A percentile compares a stretch with the other conserved stretches of the same genome.
Evolutionary conservation across 1,140 invertebrate genomes (phyloP).

Genomic region (Bombus turneri): DNA sequence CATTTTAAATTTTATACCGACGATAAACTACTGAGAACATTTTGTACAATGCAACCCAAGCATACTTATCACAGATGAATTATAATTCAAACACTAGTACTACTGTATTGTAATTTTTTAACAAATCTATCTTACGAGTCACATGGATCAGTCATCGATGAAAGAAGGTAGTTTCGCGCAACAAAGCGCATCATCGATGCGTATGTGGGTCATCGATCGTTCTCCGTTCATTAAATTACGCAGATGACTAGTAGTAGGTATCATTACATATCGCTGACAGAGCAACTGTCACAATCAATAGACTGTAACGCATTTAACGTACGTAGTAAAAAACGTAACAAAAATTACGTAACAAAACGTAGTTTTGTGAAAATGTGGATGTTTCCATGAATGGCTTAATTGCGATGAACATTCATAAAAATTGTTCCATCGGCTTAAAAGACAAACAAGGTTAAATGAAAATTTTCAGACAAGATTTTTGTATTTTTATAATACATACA

Average conservation of each 20-base stretch:
- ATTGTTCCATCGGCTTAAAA: not conserved
- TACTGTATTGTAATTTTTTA: too few relatives aligned
- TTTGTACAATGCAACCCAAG: not conserved
- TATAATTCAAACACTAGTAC: too few relatives aligned
- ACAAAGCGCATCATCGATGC: not conserved
- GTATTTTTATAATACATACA: not conserved
- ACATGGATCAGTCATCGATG: not conserved
- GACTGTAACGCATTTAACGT: not conserved
- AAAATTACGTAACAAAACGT: not conserved
- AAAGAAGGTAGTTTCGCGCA: conserved; percentile 3
- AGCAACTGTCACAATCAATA: not conserved
- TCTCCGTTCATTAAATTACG: conserved; percentile 14
- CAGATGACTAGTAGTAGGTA: not conserved
- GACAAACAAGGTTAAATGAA: not conserved
- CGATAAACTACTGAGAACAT: not conserved
- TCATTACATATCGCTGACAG: not conserved
- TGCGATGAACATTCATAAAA: not conserved
- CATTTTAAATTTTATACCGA: not conserved
- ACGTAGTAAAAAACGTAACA: too few relatives aligned
- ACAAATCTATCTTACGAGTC: too few relatives aligned
- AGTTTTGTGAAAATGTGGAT: not conserved
- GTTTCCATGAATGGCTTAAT: not conserved
- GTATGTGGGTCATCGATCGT: conserved; percentile 26
- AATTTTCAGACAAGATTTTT: not conserved
- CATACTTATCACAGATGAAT: too few relatives aligned